Evolutionary conservation across 2,888 invertebrate species (phyloP).

Genomic region (Chironomus tentans): DNA sequence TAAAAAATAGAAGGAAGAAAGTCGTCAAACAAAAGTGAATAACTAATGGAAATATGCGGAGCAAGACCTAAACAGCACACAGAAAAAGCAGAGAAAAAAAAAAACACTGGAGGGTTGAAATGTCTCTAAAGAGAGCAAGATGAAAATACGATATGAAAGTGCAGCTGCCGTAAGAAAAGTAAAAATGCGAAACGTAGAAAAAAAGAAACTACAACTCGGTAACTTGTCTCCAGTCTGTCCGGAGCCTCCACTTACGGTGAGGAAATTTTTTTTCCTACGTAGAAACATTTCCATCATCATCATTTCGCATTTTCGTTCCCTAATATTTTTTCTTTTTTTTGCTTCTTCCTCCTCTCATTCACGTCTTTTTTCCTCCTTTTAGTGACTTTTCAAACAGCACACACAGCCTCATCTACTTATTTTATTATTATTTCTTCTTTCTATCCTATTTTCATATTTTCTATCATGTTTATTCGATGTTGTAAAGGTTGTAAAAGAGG

Average conservation of each 20-base stretch:
- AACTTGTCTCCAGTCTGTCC: slow-evolving; percentile 15
- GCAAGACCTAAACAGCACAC: not conserved
- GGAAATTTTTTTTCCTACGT: slow-evolving; percentile 20
- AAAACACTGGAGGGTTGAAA: not conserved
- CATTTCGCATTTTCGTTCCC: slow-evolving; percentile 20
- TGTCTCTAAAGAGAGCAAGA: not conserved
- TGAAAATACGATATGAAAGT: slow-evolving; percentile 1
- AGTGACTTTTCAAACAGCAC: not conserved
- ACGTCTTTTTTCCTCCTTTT: not conserved
- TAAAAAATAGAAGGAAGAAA: not conserved
- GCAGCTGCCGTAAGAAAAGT: slow-evolving; percentile 21
- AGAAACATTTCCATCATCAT: slow-evolving; percentile 26
- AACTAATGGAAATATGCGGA: not conserved
- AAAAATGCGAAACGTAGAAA: slow-evolving; percentile 20
- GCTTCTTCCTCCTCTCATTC: not conserved
- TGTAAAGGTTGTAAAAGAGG: too few relatives aligned
- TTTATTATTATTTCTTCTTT: too few relatives aligned
- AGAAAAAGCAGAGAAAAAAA: not conserved
- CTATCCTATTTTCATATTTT: too few relatives aligned
- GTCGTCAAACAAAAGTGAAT: not conserved
- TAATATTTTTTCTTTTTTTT: slow-evolving; percentile 7
- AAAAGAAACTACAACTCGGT: slow-evolving; percentile 13
- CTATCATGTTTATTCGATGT: too few relatives aligned
- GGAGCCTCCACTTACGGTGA: slow-evolving; percentile 21
- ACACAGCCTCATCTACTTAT: too few relatives aligned